Conservation (phyloP, 1,140 invertebrate genomes). For the Drosophila nannoptera region DNA sequence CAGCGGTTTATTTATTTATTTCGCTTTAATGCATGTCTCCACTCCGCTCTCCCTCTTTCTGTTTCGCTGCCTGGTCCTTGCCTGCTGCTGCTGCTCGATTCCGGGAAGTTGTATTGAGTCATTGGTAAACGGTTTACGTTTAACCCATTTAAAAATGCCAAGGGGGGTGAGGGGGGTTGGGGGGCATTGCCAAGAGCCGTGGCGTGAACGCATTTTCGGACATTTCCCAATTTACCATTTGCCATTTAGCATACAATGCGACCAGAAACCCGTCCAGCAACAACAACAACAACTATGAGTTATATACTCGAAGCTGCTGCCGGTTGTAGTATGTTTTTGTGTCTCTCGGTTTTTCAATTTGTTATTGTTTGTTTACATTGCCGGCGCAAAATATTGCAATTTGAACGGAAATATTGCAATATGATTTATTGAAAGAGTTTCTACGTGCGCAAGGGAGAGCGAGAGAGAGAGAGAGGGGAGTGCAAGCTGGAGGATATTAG, state of each 20-base stretch:
- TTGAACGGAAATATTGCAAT: slow-evolving; percentile 74
- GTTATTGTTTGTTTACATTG: slow-evolving; percentile 70
- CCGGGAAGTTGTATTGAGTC: slow-evolving; percentile 73
- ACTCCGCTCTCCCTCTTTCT: not conserved
- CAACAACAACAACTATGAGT: slow-evolving; percentile 11
- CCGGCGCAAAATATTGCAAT: slow-evolving; percentile 62
- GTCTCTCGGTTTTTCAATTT: slow-evolving; percentile 52
- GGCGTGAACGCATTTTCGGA: slow-evolving; percentile 59
- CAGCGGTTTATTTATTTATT: slow-evolving; percentile 72
- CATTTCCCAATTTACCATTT: slow-evolving; percentile 51
- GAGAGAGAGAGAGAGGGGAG: not conserved
- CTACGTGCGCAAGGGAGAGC: not conserved
- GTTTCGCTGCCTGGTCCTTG: not conserved
- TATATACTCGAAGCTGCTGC: slow-evolving; percentile 26
- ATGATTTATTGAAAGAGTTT: slow-evolving; percentile 61
- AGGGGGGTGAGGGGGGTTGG: slow-evolving; percentile 23
- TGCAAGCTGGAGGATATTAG: not conserved
- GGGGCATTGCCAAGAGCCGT: slow-evolving; percentile 1
- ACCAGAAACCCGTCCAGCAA: slow-evolving; percentile 10
- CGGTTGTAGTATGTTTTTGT: not conserved
- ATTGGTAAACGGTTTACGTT: slow-evolving; percentile 77
- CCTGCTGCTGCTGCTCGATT: slow-evolving; percentile 27
- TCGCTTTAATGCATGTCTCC: slow-evolving; percentile 68
- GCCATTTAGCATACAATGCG: slow-evolving; percentile 72
- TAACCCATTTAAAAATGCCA: slow-evolving; percentile 74